phyloP scores from a whole-genome alignment of 30 jellyfish, hydroid and myxozoan genomes.

The Aurelia aurita complex sp. Pacific region DNA sequence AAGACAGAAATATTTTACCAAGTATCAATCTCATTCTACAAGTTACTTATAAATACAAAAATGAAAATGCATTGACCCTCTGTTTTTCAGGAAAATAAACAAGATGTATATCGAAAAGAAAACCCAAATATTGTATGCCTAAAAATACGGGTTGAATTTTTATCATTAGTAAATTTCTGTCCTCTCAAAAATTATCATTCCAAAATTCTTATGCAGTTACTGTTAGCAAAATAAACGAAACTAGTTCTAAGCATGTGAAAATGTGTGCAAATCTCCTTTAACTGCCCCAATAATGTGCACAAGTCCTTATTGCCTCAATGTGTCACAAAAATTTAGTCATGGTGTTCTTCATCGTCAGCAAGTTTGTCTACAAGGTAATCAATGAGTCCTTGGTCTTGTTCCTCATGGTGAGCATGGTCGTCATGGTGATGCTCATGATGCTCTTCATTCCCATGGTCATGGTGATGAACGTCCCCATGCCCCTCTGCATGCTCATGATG shows the following conservation, averaged over 20 bases:
- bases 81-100: too few species aligned
- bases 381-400: conserved; percentile 56
- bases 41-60: too few species aligned
- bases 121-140: conserved; percentile 3
- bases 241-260: background rate
- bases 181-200: conserved; percentile 7
- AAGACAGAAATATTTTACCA: too few species aligned
- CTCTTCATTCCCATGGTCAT: background rate
- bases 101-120: conserved; percentile 5
- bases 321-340: background rate
- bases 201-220: background rate
- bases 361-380: conserved; percentile 66
- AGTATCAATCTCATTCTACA: too few species aligned
- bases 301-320: too few species aligned
- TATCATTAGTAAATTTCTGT: background rate
- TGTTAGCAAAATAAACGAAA: conserved; percentile 3
- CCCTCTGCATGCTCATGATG: conserved; percentile 28
- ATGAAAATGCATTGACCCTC: too few species aligned
- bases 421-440: conserved; percentile 12
- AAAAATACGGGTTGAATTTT: background rate
- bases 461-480: conserved; percentile 41
- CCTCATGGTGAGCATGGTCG: background rate
- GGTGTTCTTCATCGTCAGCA: conserved; percentile 25
- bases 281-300: conserved; percentile 8
- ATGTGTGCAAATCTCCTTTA: background rate